Evolutionary conservation across 2,888 invertebrate genomes (phyloP).

Genomic region (Lasius platythorax): DNA sequence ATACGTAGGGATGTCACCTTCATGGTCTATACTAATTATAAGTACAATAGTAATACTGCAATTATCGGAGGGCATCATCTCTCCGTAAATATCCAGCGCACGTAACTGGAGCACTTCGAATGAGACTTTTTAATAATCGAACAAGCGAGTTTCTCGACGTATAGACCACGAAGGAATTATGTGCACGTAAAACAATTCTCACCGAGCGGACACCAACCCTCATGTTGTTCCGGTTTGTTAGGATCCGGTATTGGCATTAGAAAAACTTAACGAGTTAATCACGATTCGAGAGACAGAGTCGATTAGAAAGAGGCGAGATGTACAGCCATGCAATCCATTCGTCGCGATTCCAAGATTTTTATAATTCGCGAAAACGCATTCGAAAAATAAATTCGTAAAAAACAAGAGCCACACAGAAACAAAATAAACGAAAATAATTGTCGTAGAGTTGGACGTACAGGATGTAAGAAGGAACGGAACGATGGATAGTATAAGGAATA

Average conservation of each 20-base stretch:
- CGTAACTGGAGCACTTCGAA: neutral
- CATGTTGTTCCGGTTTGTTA: conserved; percentile 95
- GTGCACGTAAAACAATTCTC: conserved; percentile 86
- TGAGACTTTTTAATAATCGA: neutral
- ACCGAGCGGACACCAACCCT: conserved; percentile 96
- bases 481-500: conserved; percentile 62
- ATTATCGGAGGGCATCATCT: neutral
- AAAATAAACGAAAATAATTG: conserved; percentile 52
- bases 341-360: conserved; percentile 13
- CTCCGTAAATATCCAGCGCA: neutral
- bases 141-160: conserved; percentile 23
- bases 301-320: conserved; percentile 58
- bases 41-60: neutral
- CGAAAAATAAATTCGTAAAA: conserved; percentile 45
- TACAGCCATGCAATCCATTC: conserved; percentile 60
- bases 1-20: conserved; percentile 64
- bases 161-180: conserved; percentile 76
- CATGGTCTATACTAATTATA: conserved; percentile 62
- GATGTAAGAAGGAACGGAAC: conserved; percentile 43
- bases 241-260: conserved; percentile 94
- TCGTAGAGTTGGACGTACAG: conserved; percentile 33
- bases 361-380: conserved; percentile 20
- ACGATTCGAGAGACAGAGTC: conserved; percentile 66
- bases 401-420: conserved; percentile 40
- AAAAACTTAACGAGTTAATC: conserved; percentile 83